Conservation (phyloP, 1,140 invertebrate genomes). For the Delia radicum region DNA sequence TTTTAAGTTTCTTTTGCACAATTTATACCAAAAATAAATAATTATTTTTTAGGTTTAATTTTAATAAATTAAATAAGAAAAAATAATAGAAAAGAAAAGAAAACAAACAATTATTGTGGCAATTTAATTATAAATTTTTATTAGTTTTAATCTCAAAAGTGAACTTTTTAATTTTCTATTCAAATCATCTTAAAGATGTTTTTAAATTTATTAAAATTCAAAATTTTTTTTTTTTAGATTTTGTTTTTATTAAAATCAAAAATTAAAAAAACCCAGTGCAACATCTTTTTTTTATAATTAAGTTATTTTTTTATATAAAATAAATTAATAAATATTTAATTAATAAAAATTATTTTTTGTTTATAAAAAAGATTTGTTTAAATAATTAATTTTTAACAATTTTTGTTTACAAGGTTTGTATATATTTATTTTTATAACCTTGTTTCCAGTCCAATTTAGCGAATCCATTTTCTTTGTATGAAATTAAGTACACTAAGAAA, state of each 20-base stretch:
- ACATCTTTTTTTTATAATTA: conserved; percentile 10
- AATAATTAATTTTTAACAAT: background rate
- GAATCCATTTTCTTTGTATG: no score
- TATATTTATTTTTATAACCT: no score
- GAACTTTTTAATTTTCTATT: background rate
- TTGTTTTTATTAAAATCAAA: background rate
- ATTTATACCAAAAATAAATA: background rate
- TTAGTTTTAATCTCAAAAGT: background rate
- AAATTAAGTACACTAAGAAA: no score
- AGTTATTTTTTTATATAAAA: conserved; percentile 25
- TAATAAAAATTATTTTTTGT: conserved; percentile 7
- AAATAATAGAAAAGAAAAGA: background rate
- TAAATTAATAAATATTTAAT: conserved; percentile 4
- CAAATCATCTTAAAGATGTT: conserved; percentile 18
- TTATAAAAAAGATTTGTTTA: background rate
- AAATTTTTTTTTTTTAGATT: background rate
- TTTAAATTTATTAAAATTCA: background rate
- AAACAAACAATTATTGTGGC: conserved; percentile 8
- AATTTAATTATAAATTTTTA: conserved; percentile 22
- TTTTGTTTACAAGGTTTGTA: background rate
- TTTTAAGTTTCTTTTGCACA: background rate
- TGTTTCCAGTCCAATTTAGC: no score
- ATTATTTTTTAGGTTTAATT: background rate
- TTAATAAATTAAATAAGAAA: no score
- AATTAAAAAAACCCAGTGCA: background rate